Evolutionary conservation across 2,888 invertebrate genomes (phyloP).

Genomic region (Rhagophthalmus giganteus): DNA sequence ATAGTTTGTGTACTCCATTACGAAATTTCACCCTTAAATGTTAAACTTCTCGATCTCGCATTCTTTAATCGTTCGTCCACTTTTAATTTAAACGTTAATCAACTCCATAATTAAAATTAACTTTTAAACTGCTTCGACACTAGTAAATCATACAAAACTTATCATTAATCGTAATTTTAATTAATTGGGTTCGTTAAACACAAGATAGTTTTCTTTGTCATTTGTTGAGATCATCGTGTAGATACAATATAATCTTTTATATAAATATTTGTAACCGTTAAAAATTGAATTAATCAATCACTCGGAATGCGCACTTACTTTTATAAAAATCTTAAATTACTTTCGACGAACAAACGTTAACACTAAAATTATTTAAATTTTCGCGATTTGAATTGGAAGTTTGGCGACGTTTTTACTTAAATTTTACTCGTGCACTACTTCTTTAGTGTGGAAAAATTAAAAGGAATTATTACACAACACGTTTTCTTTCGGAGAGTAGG

Average conservation of each 20-base stretch:
- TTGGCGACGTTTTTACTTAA: too few species aligned
- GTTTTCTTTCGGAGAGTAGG: too few species aligned
- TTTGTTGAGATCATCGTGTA: neutral
- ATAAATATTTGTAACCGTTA: slow-evolving; percentile 15
- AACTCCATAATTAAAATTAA: slow-evolving; percentile 14
- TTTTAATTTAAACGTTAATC: too few species aligned
- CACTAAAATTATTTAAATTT: too few species aligned
- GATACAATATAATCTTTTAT: slow-evolving; percentile 2
- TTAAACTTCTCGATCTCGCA: neutral
- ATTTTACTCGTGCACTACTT: too few species aligned
- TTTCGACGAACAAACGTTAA: too few species aligned
- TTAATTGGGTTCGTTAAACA: slow-evolving; percentile 29
- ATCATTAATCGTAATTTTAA: slow-evolving; percentile 21
- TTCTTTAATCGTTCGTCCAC: neutral
- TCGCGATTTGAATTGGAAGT: too few species aligned
- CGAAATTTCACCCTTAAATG: neutral
- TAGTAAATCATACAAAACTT: slow-evolving; percentile 20
- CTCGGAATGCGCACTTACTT: too few species aligned
- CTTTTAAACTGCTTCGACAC: slow-evolving; percentile 2
- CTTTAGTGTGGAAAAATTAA: too few species aligned
- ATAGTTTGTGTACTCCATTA: slow-evolving; percentile 38
- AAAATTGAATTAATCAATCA: neutral
- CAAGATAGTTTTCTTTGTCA: neutral
- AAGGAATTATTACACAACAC: too few species aligned
- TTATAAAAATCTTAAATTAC: too few species aligned